Conservation (phyloP, 1,140 invertebrate genomes). For the Aphelinus atriplicis region DNA sequence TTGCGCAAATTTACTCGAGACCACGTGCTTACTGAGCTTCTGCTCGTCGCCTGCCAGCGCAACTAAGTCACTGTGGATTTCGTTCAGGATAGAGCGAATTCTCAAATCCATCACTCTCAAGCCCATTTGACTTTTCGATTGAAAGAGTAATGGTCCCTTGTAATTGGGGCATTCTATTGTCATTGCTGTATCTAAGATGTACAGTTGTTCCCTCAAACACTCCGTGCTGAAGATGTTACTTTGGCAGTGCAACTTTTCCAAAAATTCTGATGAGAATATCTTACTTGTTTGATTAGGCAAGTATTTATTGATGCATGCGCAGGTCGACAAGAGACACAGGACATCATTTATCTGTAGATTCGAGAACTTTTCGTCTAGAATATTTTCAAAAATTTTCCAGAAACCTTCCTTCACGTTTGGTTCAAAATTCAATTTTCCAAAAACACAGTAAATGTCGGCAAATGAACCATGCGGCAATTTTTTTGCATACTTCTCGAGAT, state of each 20-base stretch:
- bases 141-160: slow-evolving; percentile 70
- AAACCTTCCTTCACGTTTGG: slow-evolving; percentile 68
- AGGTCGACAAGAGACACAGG: slow-evolving; percentile 72
- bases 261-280: slow-evolving; percentile 73
- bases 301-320: slow-evolving; percentile 73
- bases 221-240: slow-evolving; percentile 47
- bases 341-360: slow-evolving; percentile 71
- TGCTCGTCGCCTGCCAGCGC: slow-evolving; percentile 60
- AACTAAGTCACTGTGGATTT: slow-evolving; percentile 63
- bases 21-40: slow-evolving; percentile 64
- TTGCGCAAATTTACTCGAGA: slow-evolving; percentile 68
- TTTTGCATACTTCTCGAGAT: slow-evolving; percentile 68
- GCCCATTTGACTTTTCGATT: slow-evolving; percentile 27
- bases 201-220: slow-evolving; percentile 66
- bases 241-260: slow-evolving; percentile 68
- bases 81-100: slow-evolving; percentile 66
- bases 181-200: slow-evolving; percentile 74
- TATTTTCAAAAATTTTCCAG: slow-evolving; percentile 70
- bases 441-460: slow-evolving; percentile 70
- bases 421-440: slow-evolving; percentile 73
- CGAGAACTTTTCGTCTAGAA: slow-evolving; percentile 70
- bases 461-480: slow-evolving; percentile 67
- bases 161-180: slow-evolving; percentile 72
- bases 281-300: slow-evolving; percentile 72
- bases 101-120: slow-evolving; percentile 64